Evolutionary conservation across 1,140 invertebrate genomes (phyloP), one percentile per base, ranked within the genome.

Genomic region (Heliconius eleuchia): DNA sequence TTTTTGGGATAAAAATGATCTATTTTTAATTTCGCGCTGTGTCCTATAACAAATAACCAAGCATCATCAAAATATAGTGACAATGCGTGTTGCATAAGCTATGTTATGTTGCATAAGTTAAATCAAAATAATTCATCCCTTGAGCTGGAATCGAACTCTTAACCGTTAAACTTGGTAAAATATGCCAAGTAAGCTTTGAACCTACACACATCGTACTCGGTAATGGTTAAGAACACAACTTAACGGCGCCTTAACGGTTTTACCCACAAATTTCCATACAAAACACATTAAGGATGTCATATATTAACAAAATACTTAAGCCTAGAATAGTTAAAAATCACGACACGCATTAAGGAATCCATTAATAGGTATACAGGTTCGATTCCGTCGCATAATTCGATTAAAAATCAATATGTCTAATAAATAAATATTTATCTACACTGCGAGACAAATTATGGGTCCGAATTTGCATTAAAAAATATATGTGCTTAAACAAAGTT

Each of bases 221-320:
- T 19, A 8, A 52, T 52, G 19, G 18, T 4, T 19, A 52, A 19
- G 7, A 11, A 57, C 52, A 18, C 8, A 55, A 55, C 6, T 30
- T 3, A 30, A 66, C 27, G 27, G 13, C 23, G 60, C 60, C 11
- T 23, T 30, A 66, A 66, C 60, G 60, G 60, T 11, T 60, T 60
- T 23, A 60, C n/a, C 27, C 27, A 27, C 23, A 30, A 66, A 66
- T 66, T 66, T 27, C 8, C 60, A 66, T 66, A 66, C 23, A 30
- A 66, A 66, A 66, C 1, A 13, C 23, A 66, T 66, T 23, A 66
- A 66, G 60, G 60, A 66, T 66, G 27, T 66, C 23, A 66, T 66
- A 27, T 66, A 66, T 66, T 66, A 66, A 66, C 60, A 27, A 30
- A 66, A 66, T 66, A 66, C 60, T 66, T 66, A 66, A 66, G 60